Percentiles rank a stretch among this genome's conserved stretches.
These are phyloP conservation scores for Notothenia rossii DNA, from an alignment of 2,113 vertebrate species.

Conservation along the genomic window DNA sequence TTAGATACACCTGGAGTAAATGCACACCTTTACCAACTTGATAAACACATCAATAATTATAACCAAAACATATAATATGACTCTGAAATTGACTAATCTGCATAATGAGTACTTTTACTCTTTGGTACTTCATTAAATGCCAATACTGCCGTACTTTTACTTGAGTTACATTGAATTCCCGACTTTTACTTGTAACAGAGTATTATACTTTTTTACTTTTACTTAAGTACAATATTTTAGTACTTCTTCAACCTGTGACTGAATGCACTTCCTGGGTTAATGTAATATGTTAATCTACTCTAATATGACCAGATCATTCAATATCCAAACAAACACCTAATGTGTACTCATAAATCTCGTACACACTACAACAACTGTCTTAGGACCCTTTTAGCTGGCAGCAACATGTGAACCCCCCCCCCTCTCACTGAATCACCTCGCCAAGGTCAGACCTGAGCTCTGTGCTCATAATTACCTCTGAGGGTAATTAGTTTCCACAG, in stretches of 20 bases:
- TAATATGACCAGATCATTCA: neutral
- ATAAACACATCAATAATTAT: too few relatives aligned
- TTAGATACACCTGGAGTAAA: too few relatives aligned
- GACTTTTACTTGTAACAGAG: too few relatives aligned
- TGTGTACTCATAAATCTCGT: neutral
- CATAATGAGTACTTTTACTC: too few relatives aligned
- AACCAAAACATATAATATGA: too few relatives aligned
- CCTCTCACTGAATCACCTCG: slow-evolving; percentile 50
- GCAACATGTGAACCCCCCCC: slow-evolving; percentile 6
- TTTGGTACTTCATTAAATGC: too few relatives aligned
- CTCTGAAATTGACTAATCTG: too few relatives aligned
- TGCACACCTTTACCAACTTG: too few relatives aligned
- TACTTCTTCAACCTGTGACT: neutral
- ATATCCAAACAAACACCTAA: neutral
- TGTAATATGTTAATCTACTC: neutral
- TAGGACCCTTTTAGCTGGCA: slow-evolving; percentile 1
- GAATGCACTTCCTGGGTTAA: neutral
- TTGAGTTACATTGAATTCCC: too few relatives aligned
- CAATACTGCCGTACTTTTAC: too few relatives aligned
- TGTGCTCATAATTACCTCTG: slow-evolving; percentile 77
- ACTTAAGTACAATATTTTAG: too few relatives aligned
- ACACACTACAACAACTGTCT: slow-evolving; percentile 2
- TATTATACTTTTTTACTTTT: too few relatives aligned
- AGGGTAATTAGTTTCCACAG: slow-evolving; percentile 80
- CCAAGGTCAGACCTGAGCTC: slow-evolving; percentile 72